These are phyloP conservation scores for Drosophila ercepeae DNA, from an alignment of 1,140 invertebrate species.

Conservation along the genomic window DNA sequence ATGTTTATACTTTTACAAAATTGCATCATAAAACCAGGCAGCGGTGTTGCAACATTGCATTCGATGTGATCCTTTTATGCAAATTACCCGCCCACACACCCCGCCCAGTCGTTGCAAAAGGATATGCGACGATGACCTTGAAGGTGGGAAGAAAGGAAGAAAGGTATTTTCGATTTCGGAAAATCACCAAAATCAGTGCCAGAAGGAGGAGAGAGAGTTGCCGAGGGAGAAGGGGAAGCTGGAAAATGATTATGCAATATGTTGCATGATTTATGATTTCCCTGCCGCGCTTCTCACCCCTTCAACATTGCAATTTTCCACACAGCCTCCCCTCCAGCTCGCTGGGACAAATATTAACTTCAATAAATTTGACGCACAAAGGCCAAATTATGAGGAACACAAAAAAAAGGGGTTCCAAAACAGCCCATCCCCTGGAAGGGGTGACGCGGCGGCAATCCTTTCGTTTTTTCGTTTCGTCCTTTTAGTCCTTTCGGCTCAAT, in stretches of 20 bases:
- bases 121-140: constrained; percentile 35
- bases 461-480: constrained; percentile 8
- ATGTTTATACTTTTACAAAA: constrained; percentile 24
- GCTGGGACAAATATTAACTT: constrained; percentile 78
- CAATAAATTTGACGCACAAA: constrained; percentile 75
- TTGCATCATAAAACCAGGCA: constrained; percentile 70
- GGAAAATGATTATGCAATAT: constrained; percentile 81
- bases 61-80: constrained; percentile 62
- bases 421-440: constrained; percentile 28
- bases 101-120: constrained; percentile 13
- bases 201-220: neutral
- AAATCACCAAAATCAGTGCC: constrained; percentile 2
- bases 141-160: too few species aligned
- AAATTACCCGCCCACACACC: constrained; percentile 31
- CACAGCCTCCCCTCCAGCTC: neutral
- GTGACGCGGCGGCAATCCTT: constrained; percentile 9
- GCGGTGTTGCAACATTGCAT: constrained; percentile 60
- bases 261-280: constrained; percentile 79
- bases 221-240: constrained; percentile 1
- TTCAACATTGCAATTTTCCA: constrained; percentile 42
- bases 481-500: constrained; percentile 52
- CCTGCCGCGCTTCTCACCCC: constrained; percentile 46
- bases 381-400: constrained; percentile 57
- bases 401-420: constrained; percentile 45
- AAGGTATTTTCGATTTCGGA: neutral